These are phyloP conservation scores for Mythimna ferrago DNA, from an alignment of 2,888 invertebrate genomes.

Conservation along the genomic window DNA sequence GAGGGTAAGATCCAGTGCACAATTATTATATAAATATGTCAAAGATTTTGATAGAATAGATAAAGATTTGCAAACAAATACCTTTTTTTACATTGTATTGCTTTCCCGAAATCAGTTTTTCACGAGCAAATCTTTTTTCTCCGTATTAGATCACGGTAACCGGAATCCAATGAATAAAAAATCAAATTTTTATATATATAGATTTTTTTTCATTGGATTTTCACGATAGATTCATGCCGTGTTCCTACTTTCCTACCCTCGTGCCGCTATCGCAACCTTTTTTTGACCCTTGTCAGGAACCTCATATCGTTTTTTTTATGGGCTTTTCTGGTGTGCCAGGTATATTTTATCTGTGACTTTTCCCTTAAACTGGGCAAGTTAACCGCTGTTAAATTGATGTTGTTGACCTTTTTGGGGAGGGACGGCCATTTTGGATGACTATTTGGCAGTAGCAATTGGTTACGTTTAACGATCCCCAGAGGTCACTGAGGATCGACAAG, in stretches of 20 bases:
- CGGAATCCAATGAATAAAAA: slow-evolving; percentile 30
- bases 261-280: slow-evolving; percentile 33
- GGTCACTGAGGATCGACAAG: not conserved
- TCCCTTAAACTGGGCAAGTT: slow-evolving; percentile 32
- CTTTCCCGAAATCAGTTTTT: not conserved
- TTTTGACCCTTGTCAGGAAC: slow-evolving; percentile 52
- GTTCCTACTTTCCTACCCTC: not conserved
- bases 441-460: not conserved
- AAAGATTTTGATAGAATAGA: not conserved
- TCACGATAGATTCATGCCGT: slow-evolving; percentile 15
- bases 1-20: too few species aligned
- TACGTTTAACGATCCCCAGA: not conserved
- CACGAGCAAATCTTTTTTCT: not conserved
- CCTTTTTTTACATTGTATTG: not conserved
- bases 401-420: slow-evolving; percentile 5
- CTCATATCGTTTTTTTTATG: slow-evolving; percentile 45
- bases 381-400: slow-evolving; percentile 37
- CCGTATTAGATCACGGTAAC: slow-evolving; percentile 18
- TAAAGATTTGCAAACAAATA: not conserved
- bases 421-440: slow-evolving; percentile 3
- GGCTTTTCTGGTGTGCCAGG: slow-evolving; percentile 21
- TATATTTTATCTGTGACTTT: slow-evolving; percentile 47
- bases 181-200: slow-evolving; percentile 24
- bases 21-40: not conserved
- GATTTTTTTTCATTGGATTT: too few species aligned